Base-by-base conservation (phyloP, 2,888 invertebrate genomes). In the Serripes groenlandicus region DNA sequence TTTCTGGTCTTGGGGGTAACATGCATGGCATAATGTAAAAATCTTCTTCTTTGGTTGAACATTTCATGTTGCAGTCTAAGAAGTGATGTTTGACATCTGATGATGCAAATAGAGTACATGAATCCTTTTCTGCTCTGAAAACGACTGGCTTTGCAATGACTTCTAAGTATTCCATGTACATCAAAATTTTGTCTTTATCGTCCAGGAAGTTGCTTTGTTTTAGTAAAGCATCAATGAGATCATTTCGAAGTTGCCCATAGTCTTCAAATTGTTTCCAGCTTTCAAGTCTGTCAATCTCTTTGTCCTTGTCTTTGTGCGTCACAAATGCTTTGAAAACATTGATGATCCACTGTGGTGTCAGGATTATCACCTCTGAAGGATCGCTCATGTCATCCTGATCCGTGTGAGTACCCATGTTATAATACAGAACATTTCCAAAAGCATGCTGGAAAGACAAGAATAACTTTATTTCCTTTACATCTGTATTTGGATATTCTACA, bases 321-420 rank as follows among this genome's bases (percentile, higher is more conserved):
- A 84, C 68, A 64, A 84, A 84, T 18, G 72, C 75, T 35, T 72
- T 84, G 56, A 85, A 85, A 1, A 75, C 81, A 58, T 82, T 76
- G 37, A 85, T 75, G 4, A 85, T 85, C 81, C 81, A 85, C 52
- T 82, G 81, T 28, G 85, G 85, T 18, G 76, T 66, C 9, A 85
- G 64, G 52, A 85, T 81, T 23, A 85, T 62, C 18, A n/a, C 32
- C 5, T 79, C 35, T 18, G 35, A 4, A 4, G 81, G 52, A n/a
- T n/a, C n/a, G n/a, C n/a, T n/a, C 49, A 49, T 49, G 18, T 5
- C 21, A 49, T 21, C 3, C 7, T 21, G 21, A 2, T 49, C 18
- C 1, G 15, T 21, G 21, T 49, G 49, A 18, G 32, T 15, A 23
- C 81, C 81, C 56, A 75, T 76, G 26, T 75, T 75, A 58, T 66